Evolutionary conservation across 2,113 vertebrate species (phyloP).

Genomic region (Laticauda colubrina): DNA sequence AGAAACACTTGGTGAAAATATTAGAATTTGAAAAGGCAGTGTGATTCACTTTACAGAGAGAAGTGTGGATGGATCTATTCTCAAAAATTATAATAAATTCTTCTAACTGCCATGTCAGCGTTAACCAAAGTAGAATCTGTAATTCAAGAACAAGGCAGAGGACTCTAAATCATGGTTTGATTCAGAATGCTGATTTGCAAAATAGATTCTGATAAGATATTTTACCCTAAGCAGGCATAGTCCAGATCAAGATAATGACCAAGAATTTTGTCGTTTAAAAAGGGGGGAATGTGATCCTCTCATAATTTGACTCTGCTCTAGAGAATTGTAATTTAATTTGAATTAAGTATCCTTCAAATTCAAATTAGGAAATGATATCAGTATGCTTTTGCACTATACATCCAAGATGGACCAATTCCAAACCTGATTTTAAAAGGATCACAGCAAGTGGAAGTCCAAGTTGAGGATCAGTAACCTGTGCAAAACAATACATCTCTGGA

Average conservation of each 20-base stretch:
- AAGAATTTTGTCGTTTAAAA: background rate
- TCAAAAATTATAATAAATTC: background rate
- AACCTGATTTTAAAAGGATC: background rate
- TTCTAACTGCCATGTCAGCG: background rate
- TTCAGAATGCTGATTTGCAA: background rate
- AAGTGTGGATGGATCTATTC: background rate
- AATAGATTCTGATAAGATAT: background rate
- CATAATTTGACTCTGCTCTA: background rate
- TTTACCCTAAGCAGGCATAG: background rate
- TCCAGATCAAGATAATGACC: background rate
- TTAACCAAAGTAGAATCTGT: background rate
- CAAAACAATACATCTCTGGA: background rate
- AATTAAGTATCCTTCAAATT: background rate
- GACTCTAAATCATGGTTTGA: background rate
- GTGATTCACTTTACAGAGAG: background rate
- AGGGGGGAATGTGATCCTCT: background rate
- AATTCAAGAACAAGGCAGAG: background rate
- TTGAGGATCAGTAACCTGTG: background rate
- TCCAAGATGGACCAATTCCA: background rate
- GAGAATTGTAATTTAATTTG: background rate
- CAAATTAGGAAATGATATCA: background rate
- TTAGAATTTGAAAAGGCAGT: background rate
- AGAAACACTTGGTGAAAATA: background rate
- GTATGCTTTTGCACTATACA: background rate
- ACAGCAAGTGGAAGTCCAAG: background rate